Percentiles rank a stretch among this genome's conserved stretches.
Conservation (phyloP, 1,140 invertebrate species). For the Chrysomallon squamiferum region DNA sequence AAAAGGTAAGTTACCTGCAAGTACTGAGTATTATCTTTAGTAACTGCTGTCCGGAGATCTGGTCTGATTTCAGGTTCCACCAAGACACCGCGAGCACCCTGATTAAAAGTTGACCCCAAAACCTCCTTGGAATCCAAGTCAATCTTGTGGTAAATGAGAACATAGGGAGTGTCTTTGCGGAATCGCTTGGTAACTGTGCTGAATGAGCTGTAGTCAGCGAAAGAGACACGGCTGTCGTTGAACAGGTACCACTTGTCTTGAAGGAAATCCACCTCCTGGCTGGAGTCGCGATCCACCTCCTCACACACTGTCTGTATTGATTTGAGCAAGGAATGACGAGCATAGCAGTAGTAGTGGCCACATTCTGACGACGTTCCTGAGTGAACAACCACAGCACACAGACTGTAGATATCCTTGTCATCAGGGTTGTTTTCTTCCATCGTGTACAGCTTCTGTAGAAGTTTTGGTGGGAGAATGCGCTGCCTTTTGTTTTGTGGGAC, state of each 20-base stretch:
- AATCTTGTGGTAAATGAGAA: constrained; percentile 75
- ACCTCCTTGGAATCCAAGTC: constrained; percentile 23
- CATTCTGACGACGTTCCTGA: constrained; percentile 81
- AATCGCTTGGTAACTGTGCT: constrained; percentile 67
- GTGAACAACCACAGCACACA: constrained; percentile 85
- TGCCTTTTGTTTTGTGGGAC: neutral
- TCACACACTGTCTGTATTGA: constrained; percentile 28
- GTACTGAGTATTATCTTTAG: constrained; percentile 63
- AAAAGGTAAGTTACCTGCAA: constrained; percentile 42
- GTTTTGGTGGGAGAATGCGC: neutral
- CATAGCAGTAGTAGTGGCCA: constrained; percentile 87
- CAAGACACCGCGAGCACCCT: constrained; percentile 17
- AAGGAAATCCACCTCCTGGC: constrained; percentile 45
- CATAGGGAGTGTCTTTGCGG: constrained; percentile 80
- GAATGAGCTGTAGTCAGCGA: constrained; percentile 71
- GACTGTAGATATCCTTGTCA: constrained; percentile 66
- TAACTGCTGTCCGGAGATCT: constrained; percentile 64
- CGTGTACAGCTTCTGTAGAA: neutral
- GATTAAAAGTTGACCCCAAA: constrained; percentile 19
- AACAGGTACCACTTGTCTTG: constrained; percentile 78
- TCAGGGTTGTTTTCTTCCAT: constrained; percentile 11
- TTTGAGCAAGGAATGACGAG: constrained; percentile 63
- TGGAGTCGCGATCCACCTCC: neutral
- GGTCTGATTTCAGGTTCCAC: constrained; percentile 56
- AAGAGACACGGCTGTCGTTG: constrained; percentile 77